Evolutionary conservation across 2,113 vertebrate species (phyloP).

Genomic region (Malurus cyaneus): DNA sequence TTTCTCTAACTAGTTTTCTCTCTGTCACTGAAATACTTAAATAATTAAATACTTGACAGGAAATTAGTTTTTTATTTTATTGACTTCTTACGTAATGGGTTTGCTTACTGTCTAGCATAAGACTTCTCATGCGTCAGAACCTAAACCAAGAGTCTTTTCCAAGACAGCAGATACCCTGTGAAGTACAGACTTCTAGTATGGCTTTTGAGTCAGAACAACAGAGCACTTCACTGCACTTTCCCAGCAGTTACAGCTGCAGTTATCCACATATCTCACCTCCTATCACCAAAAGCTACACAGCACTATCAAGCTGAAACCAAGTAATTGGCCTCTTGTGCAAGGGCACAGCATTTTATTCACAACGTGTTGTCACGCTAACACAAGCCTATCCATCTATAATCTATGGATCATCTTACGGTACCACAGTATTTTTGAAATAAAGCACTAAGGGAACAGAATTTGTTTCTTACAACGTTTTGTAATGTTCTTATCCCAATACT

Average conservation of each 20-base stretch:
- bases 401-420: no score
- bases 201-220: not conserved
- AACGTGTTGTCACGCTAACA: not conserved
- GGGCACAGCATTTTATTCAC: not conserved
- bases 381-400: not conserved
- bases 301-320: not conserved
- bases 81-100: not conserved
- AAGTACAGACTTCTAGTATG: not conserved
- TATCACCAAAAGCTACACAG: not conserved
- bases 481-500: not conserved
- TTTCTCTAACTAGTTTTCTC: not conserved
- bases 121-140: not conserved
- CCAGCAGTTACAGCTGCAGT: not conserved
- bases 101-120: not conserved
- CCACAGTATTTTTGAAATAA: not conserved
- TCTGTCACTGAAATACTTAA: not conserved
- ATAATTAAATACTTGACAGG: not conserved
- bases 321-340: not conserved
- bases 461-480: not conserved
- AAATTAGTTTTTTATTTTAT: not conserved
- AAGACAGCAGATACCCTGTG: not conserved
- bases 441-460: not conserved
- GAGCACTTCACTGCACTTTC: not conserved
- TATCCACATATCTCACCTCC: not conserved
- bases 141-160: not conserved